A percentile compares a stretch with the other conserved stretches of the same genome.
These are phyloP conservation scores for Megathymus violae DNA, from an alignment of 1,140 invertebrate genomes.

Conservation along the genomic window DNA sequence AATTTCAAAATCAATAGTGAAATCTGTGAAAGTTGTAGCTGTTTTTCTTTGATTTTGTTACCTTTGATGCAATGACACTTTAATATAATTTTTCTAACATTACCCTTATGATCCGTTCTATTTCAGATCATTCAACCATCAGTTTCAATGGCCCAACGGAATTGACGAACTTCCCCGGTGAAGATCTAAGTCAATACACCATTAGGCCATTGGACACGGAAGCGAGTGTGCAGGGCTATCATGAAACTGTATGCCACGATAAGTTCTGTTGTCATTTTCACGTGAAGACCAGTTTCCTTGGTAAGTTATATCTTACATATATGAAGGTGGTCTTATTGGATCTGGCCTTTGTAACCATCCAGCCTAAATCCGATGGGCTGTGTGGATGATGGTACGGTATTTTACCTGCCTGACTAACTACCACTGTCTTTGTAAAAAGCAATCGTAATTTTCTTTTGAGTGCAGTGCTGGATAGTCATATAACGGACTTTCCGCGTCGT, in stretches of 20 bases:
- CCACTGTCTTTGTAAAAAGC: too few species aligned
- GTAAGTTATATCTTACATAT: slow-evolving; percentile 34
- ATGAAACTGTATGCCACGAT: slow-evolving; percentile 56
- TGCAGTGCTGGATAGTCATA: too few species aligned
- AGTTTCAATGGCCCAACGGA: slow-evolving; percentile 2
- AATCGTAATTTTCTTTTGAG: too few species aligned
- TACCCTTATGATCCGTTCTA: not conserved
- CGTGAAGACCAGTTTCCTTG: slow-evolving; percentile 49
- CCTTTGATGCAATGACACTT: too few species aligned
- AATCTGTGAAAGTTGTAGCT: too few species aligned
- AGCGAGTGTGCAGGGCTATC: slow-evolving; percentile 41
- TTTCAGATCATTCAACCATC: slow-evolving; percentile 26
- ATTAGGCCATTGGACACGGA: slow-evolving; percentile 52
- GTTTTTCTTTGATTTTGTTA: too few species aligned
- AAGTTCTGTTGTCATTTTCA: slow-evolving; percentile 67
- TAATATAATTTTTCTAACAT: not conserved
- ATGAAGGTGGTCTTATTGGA: slow-evolving; percentile 2
- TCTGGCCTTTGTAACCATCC: too few species aligned
- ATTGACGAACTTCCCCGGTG: slow-evolving; percentile 23
- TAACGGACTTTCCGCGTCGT: too few species aligned
- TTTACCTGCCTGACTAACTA: too few species aligned
- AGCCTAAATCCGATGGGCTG: too few species aligned
- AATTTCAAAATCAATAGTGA: too few species aligned
- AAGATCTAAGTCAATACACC: slow-evolving; percentile 53
- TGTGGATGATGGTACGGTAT: too few species aligned